A percentile compares a stretch with the other conserved stretches of the same genome.
These are phyloP conservation scores for Phataginus tetradactyla DNA, from an alignment of 2,797 vertebrate species.

Conservation along the genomic window DNA sequence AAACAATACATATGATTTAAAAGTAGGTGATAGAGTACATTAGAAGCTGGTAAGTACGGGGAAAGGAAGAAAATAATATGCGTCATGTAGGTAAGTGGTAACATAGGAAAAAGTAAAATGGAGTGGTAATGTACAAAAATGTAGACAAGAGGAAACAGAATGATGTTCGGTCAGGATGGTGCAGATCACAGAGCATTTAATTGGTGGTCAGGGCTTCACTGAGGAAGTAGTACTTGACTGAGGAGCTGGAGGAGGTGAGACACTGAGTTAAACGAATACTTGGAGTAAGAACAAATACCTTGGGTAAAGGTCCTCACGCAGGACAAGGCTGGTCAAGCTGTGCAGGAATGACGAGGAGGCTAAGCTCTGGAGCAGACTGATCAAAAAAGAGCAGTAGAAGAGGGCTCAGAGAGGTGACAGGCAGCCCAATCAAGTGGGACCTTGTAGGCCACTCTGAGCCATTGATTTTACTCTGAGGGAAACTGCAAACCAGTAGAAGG, in stretches of 20 bases:
- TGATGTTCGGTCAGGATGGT: not conserved
- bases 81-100: not conserved
- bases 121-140: not conserved
- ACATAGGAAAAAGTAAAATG: not conserved
- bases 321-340: not conserved
- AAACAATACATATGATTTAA: not conserved
- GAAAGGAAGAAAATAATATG: not conserved
- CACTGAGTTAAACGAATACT: not conserved
- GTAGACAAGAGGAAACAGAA: not conserved
- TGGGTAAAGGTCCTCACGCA: not conserved
- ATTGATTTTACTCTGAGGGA: not conserved
- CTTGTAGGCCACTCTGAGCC: not conserved
- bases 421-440: not conserved
- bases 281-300: not conserved
- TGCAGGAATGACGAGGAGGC: not conserved
- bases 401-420: not conserved
- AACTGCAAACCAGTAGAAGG: not conserved
- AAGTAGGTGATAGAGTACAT: not conserved
- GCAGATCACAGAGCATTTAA: not conserved
- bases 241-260: not conserved
- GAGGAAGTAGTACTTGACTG: not conserved
- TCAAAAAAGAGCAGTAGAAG: not conserved
- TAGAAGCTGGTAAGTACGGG: not conserved
- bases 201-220: not conserved
- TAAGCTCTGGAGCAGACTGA: not conserved